phyloP scores from a whole-genome alignment of 2,888 invertebrate genomes.

The Athrips mouffetella region DNA sequence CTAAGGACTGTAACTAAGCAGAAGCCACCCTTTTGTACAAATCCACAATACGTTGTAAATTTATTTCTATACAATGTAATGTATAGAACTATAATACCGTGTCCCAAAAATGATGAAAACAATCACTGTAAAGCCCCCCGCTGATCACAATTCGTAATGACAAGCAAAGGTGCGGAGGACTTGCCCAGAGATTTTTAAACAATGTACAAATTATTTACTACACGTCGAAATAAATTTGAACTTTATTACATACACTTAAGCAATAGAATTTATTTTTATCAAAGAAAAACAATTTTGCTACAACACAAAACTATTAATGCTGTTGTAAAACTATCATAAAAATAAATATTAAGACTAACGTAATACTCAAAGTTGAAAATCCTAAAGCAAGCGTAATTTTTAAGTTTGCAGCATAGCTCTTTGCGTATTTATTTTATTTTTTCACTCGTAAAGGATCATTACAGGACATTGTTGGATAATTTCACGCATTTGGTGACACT shows the following conservation, averaged over 20 bases:
- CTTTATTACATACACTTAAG: background rate
- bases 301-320: slow-evolving; percentile 24
- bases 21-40: slow-evolving; percentile 55
- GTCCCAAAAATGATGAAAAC: slow-evolving; percentile 59
- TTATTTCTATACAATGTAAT: slow-evolving; percentile 48
- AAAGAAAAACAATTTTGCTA: slow-evolving; percentile 13
- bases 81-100: slow-evolving; percentile 50
- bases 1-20: slow-evolving; percentile 51
- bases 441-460: slow-evolving; percentile 70
- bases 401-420: slow-evolving; percentile 32
- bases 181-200: background rate
- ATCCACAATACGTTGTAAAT: slow-evolving; percentile 47
- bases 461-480: slow-evolving; percentile 69
- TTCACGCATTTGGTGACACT: slow-evolving; percentile 74
- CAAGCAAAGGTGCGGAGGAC: slow-evolving; percentile 51
- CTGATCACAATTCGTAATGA: slow-evolving; percentile 55
- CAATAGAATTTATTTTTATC: background rate
- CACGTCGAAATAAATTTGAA: background rate
- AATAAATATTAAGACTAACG: background rate
- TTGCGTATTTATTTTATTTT: slow-evolving; percentile 63
- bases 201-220: background rate
- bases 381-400: slow-evolving; percentile 14
- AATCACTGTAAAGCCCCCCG: slow-evolving; percentile 53
- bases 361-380: slow-evolving; percentile 32
- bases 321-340: slow-evolving; percentile 10